phyloP scores from a whole-genome alignment of 2,113 vertebrate genomes.

The Apteryx mantelli region DNA sequence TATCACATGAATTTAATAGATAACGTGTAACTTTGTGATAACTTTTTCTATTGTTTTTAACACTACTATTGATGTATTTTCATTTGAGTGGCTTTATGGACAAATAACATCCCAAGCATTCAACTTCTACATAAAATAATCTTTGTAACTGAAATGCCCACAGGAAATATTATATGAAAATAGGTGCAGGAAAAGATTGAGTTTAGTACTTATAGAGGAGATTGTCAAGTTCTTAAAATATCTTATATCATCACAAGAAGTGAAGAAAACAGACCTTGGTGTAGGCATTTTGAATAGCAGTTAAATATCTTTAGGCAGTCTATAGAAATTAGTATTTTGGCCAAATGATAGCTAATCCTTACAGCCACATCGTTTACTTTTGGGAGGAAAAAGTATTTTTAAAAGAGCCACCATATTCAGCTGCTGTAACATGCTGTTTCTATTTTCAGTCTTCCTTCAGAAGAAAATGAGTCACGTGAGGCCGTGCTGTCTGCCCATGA shows the following conservation, averaged over 20 bases:
- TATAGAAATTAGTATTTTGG: not conserved
- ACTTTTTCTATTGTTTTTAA: not conserved
- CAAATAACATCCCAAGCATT: not conserved
- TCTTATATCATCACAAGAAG: not conserved
- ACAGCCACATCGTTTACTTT: not conserved
- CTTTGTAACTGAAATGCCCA: not conserved
- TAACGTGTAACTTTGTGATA: not conserved
- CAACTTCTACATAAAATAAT: not conserved
- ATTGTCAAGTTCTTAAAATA: not conserved
- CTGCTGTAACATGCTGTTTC: not conserved
- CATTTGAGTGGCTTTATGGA: not conserved
- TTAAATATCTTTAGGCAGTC: not conserved
- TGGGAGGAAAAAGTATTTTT: not conserved
- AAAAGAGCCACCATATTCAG: too few species aligned
- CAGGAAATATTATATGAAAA: not conserved
- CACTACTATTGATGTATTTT: not conserved
- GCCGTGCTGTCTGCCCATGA: not conserved
- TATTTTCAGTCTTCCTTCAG: not conserved
- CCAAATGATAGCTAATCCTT: fast-evolving
- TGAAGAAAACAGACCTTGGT: not conserved
- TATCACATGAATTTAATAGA: not conserved
- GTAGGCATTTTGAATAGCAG: not conserved
- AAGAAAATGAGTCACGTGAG: too few species aligned
- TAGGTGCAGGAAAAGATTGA: not conserved
- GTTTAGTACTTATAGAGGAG: not conserved